Conservation (phyloP, 2,113 vertebrate genomes). For the Anser cygnoides region DNA sequence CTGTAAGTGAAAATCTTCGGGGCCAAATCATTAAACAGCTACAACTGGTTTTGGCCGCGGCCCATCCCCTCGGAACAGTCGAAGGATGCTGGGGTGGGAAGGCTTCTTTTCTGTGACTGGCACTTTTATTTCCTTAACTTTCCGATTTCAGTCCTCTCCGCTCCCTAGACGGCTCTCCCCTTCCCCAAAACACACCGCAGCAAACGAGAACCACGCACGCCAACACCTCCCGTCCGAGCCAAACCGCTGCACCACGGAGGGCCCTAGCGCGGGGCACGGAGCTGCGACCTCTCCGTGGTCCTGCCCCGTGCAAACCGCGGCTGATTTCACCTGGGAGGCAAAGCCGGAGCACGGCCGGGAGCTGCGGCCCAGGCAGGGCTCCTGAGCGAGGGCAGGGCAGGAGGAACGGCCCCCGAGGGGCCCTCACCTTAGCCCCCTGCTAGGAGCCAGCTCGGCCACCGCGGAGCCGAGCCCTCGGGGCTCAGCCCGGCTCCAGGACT, state of each 20-base stretch:
- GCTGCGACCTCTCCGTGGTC: background rate
- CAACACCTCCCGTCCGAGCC: background rate
- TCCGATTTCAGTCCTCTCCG: slow-evolving; percentile 21
- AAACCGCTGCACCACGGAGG: background rate
- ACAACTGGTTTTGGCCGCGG: slow-evolving; percentile 53
- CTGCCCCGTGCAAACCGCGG: background rate
- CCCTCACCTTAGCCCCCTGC: background rate
- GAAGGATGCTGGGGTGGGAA: slow-evolving; percentile 55
- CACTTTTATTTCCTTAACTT: slow-evolving; percentile 61
- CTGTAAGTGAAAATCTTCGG: slow-evolving; percentile 64
- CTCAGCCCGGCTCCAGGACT: background rate
- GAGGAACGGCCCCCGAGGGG: background rate
- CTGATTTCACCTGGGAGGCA: background rate
- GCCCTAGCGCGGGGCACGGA: background rate
- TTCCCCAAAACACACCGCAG: slow-evolving; percentile 25
- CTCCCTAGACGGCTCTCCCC: slow-evolving; percentile 50
- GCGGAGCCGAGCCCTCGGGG: background rate
- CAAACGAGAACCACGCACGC: slow-evolving; percentile 40
- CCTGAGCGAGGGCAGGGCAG: background rate
- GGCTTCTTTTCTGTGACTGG: slow-evolving; percentile 54
- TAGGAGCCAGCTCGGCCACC: background rate
- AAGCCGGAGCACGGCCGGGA: background rate
- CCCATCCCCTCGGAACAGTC: slow-evolving; percentile 53
- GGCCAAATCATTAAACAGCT: slow-evolving; percentile 60
- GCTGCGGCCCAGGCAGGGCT: background rate